Evolutionary conservation across 2,797 vertebrate species (phyloP), one percentile per base, ranked within the genome.

Genomic region (Notoglanidium macrostoma): DNA sequence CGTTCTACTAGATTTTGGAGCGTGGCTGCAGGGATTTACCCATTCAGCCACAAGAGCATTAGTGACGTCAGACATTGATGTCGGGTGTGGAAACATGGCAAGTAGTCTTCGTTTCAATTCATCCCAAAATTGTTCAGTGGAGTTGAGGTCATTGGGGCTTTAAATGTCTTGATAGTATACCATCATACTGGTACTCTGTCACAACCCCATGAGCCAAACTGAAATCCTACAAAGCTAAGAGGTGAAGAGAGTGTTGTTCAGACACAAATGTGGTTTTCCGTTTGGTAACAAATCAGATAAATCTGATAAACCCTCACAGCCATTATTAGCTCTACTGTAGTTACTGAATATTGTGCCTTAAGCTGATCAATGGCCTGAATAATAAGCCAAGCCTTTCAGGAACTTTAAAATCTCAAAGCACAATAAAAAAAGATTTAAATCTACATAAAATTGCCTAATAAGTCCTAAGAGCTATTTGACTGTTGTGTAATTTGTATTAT

Each of bases 401-500:
- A 46, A 29, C 23, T 49, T 49, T 82, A 5, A 5, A 82, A 82
- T 63, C 6, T 15, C 55, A 80, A 59, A 23, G 35, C 11, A 44
- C 7, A 79, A 55, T 35, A 40, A 6, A 54, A 54, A 57, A 35
- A n/a, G 12, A 63, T 61, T 23, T 57, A 15, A 46, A 65, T 49
- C 35, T 19, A 82, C 7, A 65, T 51, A 49, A 29, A 65, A 19
- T 29, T 82, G 26, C 44, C 44, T 29, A 67, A 32, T 65, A 49
- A 21, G 17, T 67, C 26, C 44, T 49, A 19, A 65, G 49, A 83
- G n/a, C 61, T 21, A 32, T 21, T 82, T 65, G 23, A 12, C 44
- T 67, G 8, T 83, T 68, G 17, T 32, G 65, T 67, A 5, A 49
- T 63, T 81, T 81, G 23, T 65, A 55, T 72, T 72, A 80, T 88